Percentiles rank a stretch among this genome's conserved stretches.
Evolutionary conservation across 1,140 invertebrate species (phyloP).

Genomic region (Tetramorium alpestre): DNA sequence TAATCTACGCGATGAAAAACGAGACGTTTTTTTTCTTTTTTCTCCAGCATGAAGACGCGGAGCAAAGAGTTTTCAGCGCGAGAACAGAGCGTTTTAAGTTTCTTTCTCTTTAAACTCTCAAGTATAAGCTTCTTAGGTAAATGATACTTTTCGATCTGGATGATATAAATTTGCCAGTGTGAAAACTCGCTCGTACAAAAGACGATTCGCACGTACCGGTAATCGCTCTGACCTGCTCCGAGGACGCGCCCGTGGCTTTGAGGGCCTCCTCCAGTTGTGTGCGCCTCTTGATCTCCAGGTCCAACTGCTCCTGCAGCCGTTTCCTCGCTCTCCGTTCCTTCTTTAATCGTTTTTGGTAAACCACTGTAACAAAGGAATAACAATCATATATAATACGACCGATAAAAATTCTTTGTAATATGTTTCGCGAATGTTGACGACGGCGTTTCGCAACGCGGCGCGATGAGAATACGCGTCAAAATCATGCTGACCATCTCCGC

Average conservation of each 20-base stretch:
- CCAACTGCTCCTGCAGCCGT: slow-evolving; percentile 93
- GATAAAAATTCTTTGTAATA: neutral
- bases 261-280: slow-evolving; percentile 92
- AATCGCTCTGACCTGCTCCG: slow-evolving; percentile 91
- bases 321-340: slow-evolving; percentile 93
- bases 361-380: slow-evolving; percentile 87
- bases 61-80: neutral
- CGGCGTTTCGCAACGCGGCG: neutral
- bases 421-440: neutral
- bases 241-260: slow-evolving; percentile 90
- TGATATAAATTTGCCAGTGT: neutral
- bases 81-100: neutral
- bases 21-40: neutral
- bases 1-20: slow-evolving; percentile 23
- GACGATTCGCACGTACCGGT: slow-evolving; percentile 87
- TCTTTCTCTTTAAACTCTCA: neutral
- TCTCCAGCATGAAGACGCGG: neutral
- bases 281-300: slow-evolving; percentile 91
- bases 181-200: neutral
- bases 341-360: slow-evolving; percentile 94
- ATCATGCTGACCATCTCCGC: slow-evolving; percentile 6
- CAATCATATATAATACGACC: neutral
- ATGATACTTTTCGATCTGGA: neutral
- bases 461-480: slow-evolving; percentile 52
- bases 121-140: neutral